Conservation (phyloP, 2,113 vertebrate species). For the Uria lomvia region DNA sequence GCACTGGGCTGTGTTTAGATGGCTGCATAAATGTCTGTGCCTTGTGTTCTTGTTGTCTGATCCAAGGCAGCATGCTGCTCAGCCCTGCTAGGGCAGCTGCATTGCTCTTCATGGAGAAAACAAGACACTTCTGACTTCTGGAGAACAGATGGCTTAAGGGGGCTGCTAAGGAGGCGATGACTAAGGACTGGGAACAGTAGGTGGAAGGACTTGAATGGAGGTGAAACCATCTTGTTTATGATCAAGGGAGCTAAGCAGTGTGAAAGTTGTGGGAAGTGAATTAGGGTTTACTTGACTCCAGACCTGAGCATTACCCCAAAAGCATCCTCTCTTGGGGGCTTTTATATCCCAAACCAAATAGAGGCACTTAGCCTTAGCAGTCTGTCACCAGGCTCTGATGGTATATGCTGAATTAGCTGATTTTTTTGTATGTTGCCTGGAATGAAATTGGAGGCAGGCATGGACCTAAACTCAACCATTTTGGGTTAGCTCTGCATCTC, state of each 20-base stretch:
- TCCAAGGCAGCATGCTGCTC: background rate
- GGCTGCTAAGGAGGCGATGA: constrained; percentile 19
- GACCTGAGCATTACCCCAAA: background rate
- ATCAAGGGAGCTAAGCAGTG: background rate
- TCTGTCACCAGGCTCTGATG: background rate
- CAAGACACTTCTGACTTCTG: constrained; percentile 37
- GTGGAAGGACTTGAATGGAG: constrained; percentile 22
- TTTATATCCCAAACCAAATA: background rate
- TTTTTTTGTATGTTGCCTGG: background rate
- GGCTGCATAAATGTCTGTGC: background rate
- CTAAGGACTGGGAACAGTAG: constrained; percentile 10
- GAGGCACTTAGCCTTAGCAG: background rate
- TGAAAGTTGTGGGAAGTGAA: background rate
- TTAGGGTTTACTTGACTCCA: background rate
- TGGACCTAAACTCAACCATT: background rate
- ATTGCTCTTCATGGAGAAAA: background rate
- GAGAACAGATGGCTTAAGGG: constrained; percentile 45
- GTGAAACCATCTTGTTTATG: background rate
- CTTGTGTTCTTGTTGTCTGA: background rate
- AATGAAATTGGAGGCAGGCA: background rate
- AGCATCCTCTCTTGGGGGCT: background rate
- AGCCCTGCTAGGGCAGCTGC: background rate
- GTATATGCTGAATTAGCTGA: background rate
- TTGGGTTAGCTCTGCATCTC: background rate
- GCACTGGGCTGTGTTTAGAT: background rate